Percentiles rank a stretch among this genome's conserved stretches.
phyloP scores from a whole-genome alignment of 1,140 invertebrate genomes.

The Drosophila sucinea region DNA sequence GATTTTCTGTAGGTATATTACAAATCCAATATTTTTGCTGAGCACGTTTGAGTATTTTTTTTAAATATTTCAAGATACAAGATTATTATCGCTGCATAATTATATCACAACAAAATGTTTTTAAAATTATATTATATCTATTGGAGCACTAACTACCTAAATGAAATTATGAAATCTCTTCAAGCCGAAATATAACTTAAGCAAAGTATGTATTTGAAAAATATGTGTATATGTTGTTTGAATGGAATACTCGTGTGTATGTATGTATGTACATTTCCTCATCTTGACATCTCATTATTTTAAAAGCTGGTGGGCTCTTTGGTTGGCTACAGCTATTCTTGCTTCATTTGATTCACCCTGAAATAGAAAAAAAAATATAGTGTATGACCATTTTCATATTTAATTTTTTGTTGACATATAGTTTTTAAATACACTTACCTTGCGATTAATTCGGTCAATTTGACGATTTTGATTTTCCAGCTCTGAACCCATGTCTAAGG shows the following conservation, averaged over 20 bases:
- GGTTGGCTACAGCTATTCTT: conserved; percentile 93
- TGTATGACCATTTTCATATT: not conserved
- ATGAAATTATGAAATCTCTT: conserved; percentile 27
- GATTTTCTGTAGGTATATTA: not conserved
- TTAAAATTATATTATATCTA: conserved; percentile 32
- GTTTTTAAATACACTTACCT: conserved; percentile 86
- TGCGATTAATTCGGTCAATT: conserved; percentile 98
- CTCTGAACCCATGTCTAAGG: conserved; percentile 99
- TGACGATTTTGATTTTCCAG: conserved; percentile 99
- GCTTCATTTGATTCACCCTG: conserved; percentile 89
- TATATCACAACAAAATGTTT: conserved; percentile 21
- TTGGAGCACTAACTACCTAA: conserved; percentile 57
- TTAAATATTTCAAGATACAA: not conserved
- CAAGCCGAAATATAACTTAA: conserved; percentile 17
- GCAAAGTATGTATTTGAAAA: conserved; percentile 5
- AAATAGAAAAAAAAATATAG: conserved; percentile 24
- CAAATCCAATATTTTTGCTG: conserved; percentile 17
- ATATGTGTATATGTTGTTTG: conserved; percentile 1
- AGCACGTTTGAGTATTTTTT: conserved; percentile 1
- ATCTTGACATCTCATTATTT: conserved; percentile 84
- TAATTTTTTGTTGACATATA: conserved; percentile 11
- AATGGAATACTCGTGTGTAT: not conserved
- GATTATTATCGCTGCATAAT: conserved; percentile 13
- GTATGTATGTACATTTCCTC: conserved; percentile 37
- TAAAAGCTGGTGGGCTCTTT: conserved; percentile 92